phyloP scores from a whole-genome alignment of 1,140 invertebrate species.

The Paraescarpia echinospica region DNA sequence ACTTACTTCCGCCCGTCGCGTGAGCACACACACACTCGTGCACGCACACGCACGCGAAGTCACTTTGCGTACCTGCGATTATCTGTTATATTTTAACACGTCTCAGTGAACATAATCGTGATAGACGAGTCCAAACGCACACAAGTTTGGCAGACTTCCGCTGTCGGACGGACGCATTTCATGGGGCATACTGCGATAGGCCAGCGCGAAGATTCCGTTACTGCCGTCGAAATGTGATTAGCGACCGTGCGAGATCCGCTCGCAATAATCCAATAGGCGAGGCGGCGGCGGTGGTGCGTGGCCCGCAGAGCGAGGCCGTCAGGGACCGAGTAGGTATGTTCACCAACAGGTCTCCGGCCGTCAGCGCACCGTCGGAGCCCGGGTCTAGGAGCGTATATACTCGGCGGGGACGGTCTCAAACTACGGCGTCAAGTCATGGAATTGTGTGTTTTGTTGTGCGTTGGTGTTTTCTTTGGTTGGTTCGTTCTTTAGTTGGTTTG shows the following conservation, averaged over 20 bases:
- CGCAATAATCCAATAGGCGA: not conserved
- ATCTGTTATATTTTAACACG: not conserved
- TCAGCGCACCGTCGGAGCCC: not conserved
- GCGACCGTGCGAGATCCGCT: not conserved
- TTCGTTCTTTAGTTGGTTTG: not conserved
- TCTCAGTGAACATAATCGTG: not conserved
- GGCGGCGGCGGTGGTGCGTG: not conserved
- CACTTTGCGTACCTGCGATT: not conserved
- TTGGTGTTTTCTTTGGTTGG: not conserved
- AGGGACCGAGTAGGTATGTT: not conserved
- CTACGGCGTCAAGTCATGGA: not conserved
- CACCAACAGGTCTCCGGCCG: not conserved
- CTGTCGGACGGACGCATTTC: not conserved
- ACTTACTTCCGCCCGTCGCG: not conserved
- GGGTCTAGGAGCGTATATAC: not conserved
- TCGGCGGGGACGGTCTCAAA: not conserved
- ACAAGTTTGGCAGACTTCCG: not conserved
- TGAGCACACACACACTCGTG: not conserved
- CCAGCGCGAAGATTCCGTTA: not conserved
- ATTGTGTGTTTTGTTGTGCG: not conserved
- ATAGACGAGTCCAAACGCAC: not conserved
- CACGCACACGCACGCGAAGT: not conserved
- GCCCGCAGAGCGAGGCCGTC: not conserved
- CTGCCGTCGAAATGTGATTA: constrained; percentile 4
- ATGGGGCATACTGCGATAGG: not conserved